phyloP scores from a whole-genome alignment of 2,888 invertebrate genomes.

The Mechanitis messenoides region DNA sequence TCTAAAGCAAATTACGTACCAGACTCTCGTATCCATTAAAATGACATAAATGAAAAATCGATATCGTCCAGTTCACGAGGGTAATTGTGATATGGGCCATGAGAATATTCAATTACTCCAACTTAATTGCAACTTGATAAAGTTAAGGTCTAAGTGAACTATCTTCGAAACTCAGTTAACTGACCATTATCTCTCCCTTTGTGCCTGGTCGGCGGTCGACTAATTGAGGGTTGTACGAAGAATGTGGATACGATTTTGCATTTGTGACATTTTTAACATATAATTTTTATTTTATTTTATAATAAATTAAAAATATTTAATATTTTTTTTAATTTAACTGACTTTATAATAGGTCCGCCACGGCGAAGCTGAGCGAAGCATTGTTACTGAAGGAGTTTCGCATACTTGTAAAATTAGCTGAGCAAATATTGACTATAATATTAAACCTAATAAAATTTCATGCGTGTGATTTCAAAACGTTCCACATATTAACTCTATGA shows the following conservation, averaged over 20 bases:
- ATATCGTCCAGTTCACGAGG: slow-evolving; percentile 65
- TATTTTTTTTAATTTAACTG: not conserved
- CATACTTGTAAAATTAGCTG: too few species aligned
- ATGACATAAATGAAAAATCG: slow-evolving; percentile 37
- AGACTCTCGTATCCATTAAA: slow-evolving; percentile 8
- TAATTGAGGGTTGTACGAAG: slow-evolving; percentile 61
- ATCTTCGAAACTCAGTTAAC: slow-evolving; percentile 75
- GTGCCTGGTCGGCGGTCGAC: slow-evolving; percentile 62
- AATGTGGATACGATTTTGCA: slow-evolving; percentile 40
- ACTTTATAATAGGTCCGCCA: not conserved
- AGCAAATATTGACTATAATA: too few species aligned
- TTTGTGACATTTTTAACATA: not conserved
- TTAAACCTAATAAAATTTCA: too few species aligned
- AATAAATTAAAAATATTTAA: too few species aligned
- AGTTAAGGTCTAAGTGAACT: slow-evolving; percentile 74
- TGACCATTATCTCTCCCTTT: slow-evolving; percentile 76
- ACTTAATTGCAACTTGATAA: slow-evolving; percentile 75
- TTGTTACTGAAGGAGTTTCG: too few species aligned
- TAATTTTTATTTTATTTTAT: not conserved
- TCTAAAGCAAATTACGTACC: too few species aligned
- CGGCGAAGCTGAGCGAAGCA: too few species aligned
- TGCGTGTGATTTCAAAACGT: too few species aligned
- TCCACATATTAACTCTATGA: too few species aligned
- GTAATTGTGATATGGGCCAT: slow-evolving; percentile 68
- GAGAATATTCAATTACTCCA: slow-evolving; percentile 73